phyloP scores from a whole-genome alignment of 2,113 vertebrate genomes.

The Campylomormyrus numenius region DNA sequence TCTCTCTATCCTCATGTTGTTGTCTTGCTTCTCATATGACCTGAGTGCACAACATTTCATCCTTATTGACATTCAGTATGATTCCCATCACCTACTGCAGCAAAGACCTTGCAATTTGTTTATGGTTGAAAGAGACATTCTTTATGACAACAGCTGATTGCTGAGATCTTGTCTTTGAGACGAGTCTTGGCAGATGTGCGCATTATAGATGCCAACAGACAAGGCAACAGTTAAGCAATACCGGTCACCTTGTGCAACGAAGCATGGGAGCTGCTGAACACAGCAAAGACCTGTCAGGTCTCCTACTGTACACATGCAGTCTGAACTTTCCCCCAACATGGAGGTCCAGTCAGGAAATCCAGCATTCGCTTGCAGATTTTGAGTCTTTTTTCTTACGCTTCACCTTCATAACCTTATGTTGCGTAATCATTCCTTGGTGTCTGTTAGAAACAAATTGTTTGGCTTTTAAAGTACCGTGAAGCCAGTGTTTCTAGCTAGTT shows the following conservation, averaged over 20 bases:
- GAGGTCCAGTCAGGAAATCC: not conserved
- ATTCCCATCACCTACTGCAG: not conserved
- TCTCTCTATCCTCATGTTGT: not conserved
- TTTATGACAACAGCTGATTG: not conserved
- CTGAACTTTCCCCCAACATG: not conserved
- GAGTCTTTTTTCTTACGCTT: not conserved
- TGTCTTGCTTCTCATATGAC: not conserved
- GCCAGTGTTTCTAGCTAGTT: not conserved
- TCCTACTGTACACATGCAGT: not conserved
- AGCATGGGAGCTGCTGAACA: not conserved
- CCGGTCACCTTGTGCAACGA: not conserved
- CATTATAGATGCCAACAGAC: not conserved
- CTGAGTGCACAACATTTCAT: not conserved
- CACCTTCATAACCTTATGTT: not conserved
- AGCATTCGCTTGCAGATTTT: not conserved
- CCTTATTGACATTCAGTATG: not conserved
- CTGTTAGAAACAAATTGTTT: not conserved
- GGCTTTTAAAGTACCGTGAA: not conserved
- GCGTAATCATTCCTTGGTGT: not conserved
- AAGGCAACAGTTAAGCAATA: not conserved
- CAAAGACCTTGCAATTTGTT: not conserved
- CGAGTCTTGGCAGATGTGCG: not conserved
- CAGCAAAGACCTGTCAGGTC: not conserved
- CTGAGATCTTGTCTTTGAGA: not conserved
- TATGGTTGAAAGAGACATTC: not conserved